A percentile compares a stretch with the other conserved stretches of the same genome.
Conservation (phyloP, 2,113 vertebrate species). For the Ageneiosus marmoratus region DNA sequence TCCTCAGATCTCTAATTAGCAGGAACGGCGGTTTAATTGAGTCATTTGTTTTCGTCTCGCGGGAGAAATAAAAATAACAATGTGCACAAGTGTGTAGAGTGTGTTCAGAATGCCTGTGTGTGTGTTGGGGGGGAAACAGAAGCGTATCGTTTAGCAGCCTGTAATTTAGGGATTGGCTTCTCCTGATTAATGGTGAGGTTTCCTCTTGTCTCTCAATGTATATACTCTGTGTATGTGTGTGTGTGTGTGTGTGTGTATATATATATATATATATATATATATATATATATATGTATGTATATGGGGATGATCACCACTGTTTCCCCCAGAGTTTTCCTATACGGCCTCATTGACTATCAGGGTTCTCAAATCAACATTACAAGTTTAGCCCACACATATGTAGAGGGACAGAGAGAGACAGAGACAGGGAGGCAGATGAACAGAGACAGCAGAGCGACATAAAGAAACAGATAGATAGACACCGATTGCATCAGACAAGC, state of each 20-base stretch:
- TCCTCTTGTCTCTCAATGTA: not conserved
- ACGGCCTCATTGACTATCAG: too few relatives aligned
- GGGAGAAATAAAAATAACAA: conserved; percentile 53
- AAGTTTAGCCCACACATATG: conserved; percentile 51
- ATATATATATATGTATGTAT: not conserved
- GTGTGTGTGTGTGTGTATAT: not conserved
- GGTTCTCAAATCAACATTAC: conserved; percentile 70
- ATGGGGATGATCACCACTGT: not conserved
- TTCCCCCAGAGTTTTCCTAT: not conserved
- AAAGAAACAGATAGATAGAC: not conserved
- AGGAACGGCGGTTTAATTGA: conserved; percentile 68
- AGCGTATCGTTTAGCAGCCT: conserved; percentile 41
- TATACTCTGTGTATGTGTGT: not conserved
- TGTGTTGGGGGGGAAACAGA: conserved; percentile 61
- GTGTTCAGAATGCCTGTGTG: not conserved
- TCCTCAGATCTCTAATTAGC: conserved; percentile 63
- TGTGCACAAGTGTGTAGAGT: not conserved
- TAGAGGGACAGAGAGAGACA: not conserved
- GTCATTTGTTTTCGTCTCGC: conserved; percentile 63
- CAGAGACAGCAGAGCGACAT: not conserved
- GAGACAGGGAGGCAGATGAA: conserved; percentile 60
- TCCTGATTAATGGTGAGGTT: conserved; percentile 35
- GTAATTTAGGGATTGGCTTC: conserved; percentile 31
- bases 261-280: not conserved
- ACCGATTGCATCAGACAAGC: not conserved